These are phyloP conservation scores for Laterallus jamaicensis DNA, from an alignment of 2,113 vertebrate genomes.

Conservation along the genomic window DNA sequence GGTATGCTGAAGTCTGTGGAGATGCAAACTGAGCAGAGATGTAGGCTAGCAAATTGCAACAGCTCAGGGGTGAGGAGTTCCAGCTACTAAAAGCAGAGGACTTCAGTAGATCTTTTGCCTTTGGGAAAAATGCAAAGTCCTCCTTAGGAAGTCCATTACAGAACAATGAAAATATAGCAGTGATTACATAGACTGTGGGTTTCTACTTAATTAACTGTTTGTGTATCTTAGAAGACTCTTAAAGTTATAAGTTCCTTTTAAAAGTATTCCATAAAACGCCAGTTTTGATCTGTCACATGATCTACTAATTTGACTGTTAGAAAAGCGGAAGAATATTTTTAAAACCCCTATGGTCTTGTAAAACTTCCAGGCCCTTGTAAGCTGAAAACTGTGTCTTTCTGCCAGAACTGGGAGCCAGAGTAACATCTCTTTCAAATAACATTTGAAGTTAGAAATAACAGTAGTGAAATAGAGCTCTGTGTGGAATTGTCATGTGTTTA, in stretches of 20 bases:
- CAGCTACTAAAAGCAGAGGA: constrained; percentile 5
- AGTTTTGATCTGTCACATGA: constrained; percentile 48
- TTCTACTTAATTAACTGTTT: constrained; percentile 45
- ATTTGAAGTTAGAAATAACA: constrained; percentile 51
- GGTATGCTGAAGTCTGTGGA: neutral
- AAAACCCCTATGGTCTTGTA: constrained; percentile 57
- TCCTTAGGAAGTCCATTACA: neutral
- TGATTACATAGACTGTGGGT: neutral
- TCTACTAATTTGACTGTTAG: constrained; percentile 52
- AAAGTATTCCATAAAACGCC: constrained; percentile 58
- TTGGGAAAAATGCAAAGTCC: neutral
- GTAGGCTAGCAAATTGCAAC: neutral
- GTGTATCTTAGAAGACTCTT: constrained; percentile 45
- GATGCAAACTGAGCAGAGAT: neutral
- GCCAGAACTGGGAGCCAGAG: constrained; percentile 49
- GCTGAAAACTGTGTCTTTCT: constrained; percentile 62
- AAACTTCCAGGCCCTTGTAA: constrained; percentile 65
- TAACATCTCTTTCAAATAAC: constrained; percentile 55
- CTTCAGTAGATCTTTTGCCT: neutral
- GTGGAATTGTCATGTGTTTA: constrained; percentile 34
- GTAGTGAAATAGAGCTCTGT: constrained; percentile 24
- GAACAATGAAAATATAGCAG: neutral
- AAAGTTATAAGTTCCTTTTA: constrained; percentile 52
- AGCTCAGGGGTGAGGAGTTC: neutral
- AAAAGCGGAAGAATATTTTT: constrained; percentile 64